Conservation (phyloP, 92 coral and sea anemone genomes). For the Nematostella vectensis region DNA sequence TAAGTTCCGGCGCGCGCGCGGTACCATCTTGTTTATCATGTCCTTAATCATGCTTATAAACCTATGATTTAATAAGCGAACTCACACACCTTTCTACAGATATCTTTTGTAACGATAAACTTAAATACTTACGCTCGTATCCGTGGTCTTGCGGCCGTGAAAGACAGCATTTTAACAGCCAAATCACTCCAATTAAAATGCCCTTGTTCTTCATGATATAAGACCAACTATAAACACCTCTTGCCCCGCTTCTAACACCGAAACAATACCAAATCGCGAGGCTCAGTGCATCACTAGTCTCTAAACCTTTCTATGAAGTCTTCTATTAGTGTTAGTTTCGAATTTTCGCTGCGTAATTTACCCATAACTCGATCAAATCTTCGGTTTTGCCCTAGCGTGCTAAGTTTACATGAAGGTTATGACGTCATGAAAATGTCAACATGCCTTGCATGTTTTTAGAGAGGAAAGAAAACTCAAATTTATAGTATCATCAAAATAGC, state of each 20-base stretch:
- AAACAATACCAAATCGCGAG: no score
- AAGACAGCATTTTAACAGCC: slow-evolving; percentile 11
- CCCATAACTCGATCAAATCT: no score
- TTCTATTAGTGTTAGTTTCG: no score
- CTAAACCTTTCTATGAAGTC: no score
- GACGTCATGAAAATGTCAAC: not conserved
- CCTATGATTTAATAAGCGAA: not conserved
- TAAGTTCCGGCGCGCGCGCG: not conserved
- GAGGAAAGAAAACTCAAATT: no score
- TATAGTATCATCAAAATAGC: no score
- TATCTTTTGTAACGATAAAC: slow-evolving; percentile 1
- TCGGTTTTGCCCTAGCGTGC: not conserved
- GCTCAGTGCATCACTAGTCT: no score
- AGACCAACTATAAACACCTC: no score
- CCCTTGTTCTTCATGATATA: slow-evolving; percentile 6
- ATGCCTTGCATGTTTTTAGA: not conserved
- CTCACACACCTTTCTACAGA: not conserved
- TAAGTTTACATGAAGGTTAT: not conserved
- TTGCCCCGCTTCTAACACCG: no score
- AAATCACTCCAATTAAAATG: slow-evolving; percentile 10
- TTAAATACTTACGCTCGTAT: slow-evolving; percentile 23
- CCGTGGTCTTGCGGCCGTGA: slow-evolving; percentile 22
- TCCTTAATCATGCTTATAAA: not conserved
- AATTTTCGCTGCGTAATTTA: no score
- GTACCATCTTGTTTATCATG: not conserved